Evolutionary conservation across 2,888 invertebrate genomes (phyloP).

Genomic region (Cylindroiulus punctatus): DNA sequence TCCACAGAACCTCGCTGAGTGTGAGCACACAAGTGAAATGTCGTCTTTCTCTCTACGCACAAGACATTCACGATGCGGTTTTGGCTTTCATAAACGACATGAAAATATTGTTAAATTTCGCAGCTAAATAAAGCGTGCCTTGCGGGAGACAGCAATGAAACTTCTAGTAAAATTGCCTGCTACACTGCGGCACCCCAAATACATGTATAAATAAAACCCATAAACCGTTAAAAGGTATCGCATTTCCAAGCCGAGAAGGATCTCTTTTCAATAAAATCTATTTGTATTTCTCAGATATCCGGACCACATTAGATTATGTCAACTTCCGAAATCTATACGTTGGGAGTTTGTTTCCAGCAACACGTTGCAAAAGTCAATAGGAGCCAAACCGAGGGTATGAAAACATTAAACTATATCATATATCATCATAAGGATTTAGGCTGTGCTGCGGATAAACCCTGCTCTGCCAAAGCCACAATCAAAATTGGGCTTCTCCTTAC

Average conservation of each 20-base stretch:
- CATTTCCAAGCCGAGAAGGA: not conserved
- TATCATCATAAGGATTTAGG: not conserved
- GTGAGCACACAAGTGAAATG: not conserved
- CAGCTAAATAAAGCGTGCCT: constrained; percentile 5
- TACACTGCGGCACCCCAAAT: not conserved
- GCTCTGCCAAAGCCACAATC: no score
- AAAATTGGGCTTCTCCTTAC: no score
- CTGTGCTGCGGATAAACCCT: no score
- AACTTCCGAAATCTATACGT: constrained; percentile 26
- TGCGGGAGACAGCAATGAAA: not conserved
- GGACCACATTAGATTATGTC: constrained; percentile 25
- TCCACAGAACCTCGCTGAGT: not conserved
- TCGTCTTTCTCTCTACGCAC: not conserved
- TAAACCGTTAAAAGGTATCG: not conserved
- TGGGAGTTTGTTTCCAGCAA: constrained; percentile 1
- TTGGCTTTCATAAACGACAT: constrained; percentile 26
- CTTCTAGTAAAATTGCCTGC: not conserved
- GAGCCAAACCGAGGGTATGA: not conserved
- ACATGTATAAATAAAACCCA: not conserved
- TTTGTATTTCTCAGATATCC: constrained; percentile 19
- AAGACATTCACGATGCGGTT: not conserved
- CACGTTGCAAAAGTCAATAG: constrained; percentile 8
- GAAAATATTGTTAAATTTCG: constrained; percentile 12
- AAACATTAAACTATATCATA: not conserved
- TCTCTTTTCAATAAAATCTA: constrained; percentile 7